Percentiles rank a stretch among this genome's conserved stretches.
Conservation (phyloP, 1,140 invertebrate genomes). For the Pteromalus puparum region DNA sequence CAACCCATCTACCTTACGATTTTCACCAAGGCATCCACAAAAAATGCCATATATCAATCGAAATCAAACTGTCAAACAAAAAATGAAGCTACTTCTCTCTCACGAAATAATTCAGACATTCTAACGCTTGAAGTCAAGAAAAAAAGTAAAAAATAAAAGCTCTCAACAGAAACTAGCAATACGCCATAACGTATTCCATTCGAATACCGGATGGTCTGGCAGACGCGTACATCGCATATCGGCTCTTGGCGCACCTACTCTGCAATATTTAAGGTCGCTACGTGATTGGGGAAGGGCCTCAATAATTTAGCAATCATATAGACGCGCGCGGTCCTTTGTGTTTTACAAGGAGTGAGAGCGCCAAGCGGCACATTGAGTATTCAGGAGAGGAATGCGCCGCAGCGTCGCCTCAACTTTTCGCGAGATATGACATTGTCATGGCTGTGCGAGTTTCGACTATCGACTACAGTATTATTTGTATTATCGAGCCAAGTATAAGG, state of each 20-base stretch:
- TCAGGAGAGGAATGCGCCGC: conserved; percentile 70
- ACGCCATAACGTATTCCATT: conserved; percentile 40
- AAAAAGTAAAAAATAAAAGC: conserved; percentile 20
- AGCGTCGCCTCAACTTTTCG: conserved; percentile 20
- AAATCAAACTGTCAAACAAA: conserved; percentile 8
- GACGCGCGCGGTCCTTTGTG: conserved; percentile 69
- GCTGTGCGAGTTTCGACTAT: not conserved
- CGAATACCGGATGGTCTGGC: conserved; percentile 32
- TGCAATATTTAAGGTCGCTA: conserved; percentile 73
- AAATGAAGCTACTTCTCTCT: no score
- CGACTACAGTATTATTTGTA: no score
- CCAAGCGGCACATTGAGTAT: conserved; percentile 75
- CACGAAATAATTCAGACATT: not conserved
- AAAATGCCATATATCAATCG: not conserved
- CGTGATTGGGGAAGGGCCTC: conserved; percentile 73
- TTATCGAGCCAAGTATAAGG: no score
- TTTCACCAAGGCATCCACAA: not conserved
- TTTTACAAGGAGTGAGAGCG: conserved; percentile 66
- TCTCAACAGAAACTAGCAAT: not conserved
- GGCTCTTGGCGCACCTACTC: conserved; percentile 56
- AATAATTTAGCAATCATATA: conserved; percentile 77
- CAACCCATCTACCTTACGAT: no score
- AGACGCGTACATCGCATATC: not conserved
- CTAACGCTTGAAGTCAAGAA: no score
- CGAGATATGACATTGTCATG: conserved; percentile 24